These are phyloP conservation scores for Morone chrysops DNA, from an alignment of 2,113 vertebrate species.

Conservation along the genomic window DNA sequence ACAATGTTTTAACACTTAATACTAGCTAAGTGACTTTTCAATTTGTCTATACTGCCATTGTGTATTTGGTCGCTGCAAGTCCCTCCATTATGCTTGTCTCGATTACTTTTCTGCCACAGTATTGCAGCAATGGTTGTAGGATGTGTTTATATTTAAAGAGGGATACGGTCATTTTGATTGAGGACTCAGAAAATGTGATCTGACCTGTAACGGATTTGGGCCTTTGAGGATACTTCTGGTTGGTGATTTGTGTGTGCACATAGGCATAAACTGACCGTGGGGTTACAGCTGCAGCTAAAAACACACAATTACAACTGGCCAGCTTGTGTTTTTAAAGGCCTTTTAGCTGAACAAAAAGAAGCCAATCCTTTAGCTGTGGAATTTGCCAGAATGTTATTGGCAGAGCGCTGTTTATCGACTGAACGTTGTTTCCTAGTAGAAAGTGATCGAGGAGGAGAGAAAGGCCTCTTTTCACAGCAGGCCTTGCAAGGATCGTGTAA, in stretches of 20 bases:
- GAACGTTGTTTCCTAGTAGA: conserved; percentile 63
- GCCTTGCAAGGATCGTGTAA: conserved; percentile 68
- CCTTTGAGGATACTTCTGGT: conserved; percentile 1
- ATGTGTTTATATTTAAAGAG: conserved; percentile 14
- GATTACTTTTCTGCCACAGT: conserved; percentile 9
- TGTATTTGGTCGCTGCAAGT: neutral
- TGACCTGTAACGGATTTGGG: conserved; percentile 13
- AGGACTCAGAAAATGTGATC: conserved; percentile 5
- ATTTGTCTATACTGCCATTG: neutral
- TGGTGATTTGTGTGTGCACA: conserved; percentile 16
- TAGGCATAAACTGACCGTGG: conserved; percentile 10
- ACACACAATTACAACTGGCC: conserved; percentile 30
- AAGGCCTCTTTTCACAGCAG: conserved; percentile 70
- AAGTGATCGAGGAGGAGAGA: conserved; percentile 69
- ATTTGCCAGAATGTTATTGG: conserved; percentile 70
- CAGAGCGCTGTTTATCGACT: conserved; percentile 57
- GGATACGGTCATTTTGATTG: conserved; percentile 3
- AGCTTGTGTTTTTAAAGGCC: conserved; percentile 49
- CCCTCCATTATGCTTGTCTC: neutral
- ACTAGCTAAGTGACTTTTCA: neutral
- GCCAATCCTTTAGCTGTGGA: conserved; percentile 47
- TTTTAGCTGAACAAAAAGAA: conserved; percentile 53
- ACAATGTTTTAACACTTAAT: neutral
- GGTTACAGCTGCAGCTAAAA: conserved; percentile 40
- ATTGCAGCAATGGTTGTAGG: neutral